Evolutionary conservation across 2,113 vertebrate species (phyloP).

Genomic region (Diadophis punctatus): DNA sequence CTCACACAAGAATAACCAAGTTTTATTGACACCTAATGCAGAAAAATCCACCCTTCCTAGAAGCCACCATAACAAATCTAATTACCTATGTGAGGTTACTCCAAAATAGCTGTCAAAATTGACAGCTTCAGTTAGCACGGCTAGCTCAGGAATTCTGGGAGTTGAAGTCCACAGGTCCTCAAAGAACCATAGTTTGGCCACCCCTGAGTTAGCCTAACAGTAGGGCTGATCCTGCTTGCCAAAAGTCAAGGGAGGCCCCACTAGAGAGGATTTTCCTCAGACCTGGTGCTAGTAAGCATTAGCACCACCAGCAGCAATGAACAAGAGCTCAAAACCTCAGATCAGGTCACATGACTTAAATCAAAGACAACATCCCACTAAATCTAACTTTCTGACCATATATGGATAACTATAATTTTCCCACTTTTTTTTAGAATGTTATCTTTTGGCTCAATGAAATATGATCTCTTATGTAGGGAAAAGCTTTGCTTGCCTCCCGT

Average conservation of each 20-base stretch:
- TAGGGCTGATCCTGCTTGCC: neutral
- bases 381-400: neutral
- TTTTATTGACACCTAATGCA: neutral
- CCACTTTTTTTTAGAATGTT: neutral
- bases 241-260: neutral
- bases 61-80: neutral
- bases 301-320: neutral
- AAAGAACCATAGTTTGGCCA: too few species aligned
- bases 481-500: neutral
- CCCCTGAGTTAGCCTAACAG: neutral
- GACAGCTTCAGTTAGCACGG: neutral
- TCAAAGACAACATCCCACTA: neutral
- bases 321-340: neutral
- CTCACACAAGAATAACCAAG: neutral
- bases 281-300: neutral
- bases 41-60: neutral
- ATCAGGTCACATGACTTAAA: neutral
- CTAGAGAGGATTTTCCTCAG: neutral
- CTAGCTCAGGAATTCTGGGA: too few species aligned
- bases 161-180: too few species aligned
- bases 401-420: neutral
- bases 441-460: neutral
- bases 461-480: neutral
- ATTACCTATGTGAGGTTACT: neutral
- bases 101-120: neutral